Evolutionary conservation across 37 sponge, comb jelly and placozoan genomes (phyloP), one percentile per base, ranked within the genome.

Genomic region (Bolinopsis microptera): DNA sequence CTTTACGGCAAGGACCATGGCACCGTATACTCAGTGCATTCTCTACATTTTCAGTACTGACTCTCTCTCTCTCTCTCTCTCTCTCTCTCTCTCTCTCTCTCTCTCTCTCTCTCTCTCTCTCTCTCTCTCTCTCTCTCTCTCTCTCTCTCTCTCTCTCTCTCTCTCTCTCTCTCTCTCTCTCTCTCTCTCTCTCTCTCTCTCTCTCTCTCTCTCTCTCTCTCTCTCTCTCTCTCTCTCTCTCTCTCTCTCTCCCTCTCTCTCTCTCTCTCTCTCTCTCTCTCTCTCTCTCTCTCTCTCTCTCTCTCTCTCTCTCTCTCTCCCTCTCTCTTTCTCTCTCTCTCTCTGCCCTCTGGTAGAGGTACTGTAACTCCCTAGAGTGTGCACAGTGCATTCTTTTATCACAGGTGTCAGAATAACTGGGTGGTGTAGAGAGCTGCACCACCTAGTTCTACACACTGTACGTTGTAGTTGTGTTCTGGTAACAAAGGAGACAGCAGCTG

Each of bases 101-200:
- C 68, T 67, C 68, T 67, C 68, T 67, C 68, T 67, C 68, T 67
- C 68, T 67, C 68, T 67, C 68, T 67, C 68, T 67, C 68, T 67
- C 68, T 21, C 68, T 67, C 68, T 21, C 68, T 67, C 21, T 67
- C 68, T 67, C 21, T 67, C 21, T 67, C 68, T 67, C 18, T 67
- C 21, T 67, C 21, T 67, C 68, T 67, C 18, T 67, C 13, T 21
- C 21, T 13, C 68, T 22, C 21, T 22, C 68, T 67, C 18, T 67
- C 68, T 21, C 68, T 67, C 21, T 67, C 21, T 67, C 68, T 67
- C 68, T 67, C 21, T 67, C 68, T 67, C 68, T 22, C 21, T 67
- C 21, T 67, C 21, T 67, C 68, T 67, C 68, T 22, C 21, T 67
- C 21, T 67, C 68, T 67, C 68, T 67, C 68, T 67, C 68, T 67